phyloP scores from a whole-genome alignment of 2,113 vertebrate genomes.

The Salvelinus namaycush region DNA sequence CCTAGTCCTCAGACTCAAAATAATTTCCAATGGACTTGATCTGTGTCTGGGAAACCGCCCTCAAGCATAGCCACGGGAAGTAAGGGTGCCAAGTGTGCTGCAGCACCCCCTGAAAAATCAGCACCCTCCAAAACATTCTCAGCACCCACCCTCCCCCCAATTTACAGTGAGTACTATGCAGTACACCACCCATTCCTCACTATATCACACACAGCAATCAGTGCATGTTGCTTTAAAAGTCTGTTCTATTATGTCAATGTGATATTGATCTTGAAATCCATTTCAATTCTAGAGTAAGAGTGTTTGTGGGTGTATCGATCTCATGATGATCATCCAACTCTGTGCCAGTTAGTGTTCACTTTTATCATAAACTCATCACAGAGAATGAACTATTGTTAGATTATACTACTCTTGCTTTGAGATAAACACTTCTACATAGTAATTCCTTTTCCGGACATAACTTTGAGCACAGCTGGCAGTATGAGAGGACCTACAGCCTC shows the following conservation, averaged over 20 bases:
- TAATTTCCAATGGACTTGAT: too few relatives aligned
- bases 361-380: slow-evolving; percentile 25
- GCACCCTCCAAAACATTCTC: too few relatives aligned
- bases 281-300: slow-evolving; percentile 47
- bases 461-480: slow-evolving; percentile 20
- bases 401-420: slow-evolving; percentile 16
- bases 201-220: slow-evolving; percentile 46
- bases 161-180: too few relatives aligned
- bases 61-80: too few relatives aligned
- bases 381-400: slow-evolving; percentile 31
- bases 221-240: slow-evolving; percentile 42
- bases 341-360: slow-evolving; percentile 32
- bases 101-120: too few relatives aligned
- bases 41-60: too few relatives aligned
- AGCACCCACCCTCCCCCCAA: too few relatives aligned
- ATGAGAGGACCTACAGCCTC: slow-evolving; percentile 14
- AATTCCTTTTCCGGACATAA: slow-evolving; percentile 37
- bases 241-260: slow-evolving; percentile 19
- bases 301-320: slow-evolving; percentile 53
- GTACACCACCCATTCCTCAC: slow-evolving; percentile 29
- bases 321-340: slow-evolving; percentile 39
- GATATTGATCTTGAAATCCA: slow-evolving; percentile 60
- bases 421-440: slow-evolving; percentile 9
- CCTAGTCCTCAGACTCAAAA: too few relatives aligned
- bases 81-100: too few relatives aligned